Percentiles rank a stretch among this genome's conserved stretches.
These are phyloP conservation scores for Cephalopholis sonnerati DNA, from an alignment of 2,113 vertebrate genomes.

Conservation along the genomic window DNA sequence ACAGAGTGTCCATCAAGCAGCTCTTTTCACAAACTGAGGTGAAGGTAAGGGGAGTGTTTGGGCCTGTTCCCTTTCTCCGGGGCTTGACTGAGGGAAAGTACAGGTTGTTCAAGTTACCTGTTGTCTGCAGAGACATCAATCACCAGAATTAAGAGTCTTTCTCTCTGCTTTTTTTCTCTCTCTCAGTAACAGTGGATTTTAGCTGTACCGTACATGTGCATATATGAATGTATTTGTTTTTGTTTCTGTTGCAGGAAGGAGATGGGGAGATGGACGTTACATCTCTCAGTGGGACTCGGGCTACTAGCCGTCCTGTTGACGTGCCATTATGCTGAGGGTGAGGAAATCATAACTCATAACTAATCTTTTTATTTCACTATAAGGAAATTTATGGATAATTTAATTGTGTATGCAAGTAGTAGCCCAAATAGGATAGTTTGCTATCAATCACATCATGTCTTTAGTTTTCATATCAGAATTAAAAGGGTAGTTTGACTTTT, in stretches of 20 bases:
- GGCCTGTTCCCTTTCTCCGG: conserved; percentile 33
- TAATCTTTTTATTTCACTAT: background rate
- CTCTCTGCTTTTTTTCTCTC: background rate
- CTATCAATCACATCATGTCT: background rate
- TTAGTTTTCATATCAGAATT: background rate
- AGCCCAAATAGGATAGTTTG: background rate
- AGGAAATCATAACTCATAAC: background rate
- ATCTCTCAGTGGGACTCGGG: conserved; percentile 59
- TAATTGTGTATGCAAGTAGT: background rate
- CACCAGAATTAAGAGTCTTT: background rate
- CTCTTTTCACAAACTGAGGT: conserved; percentile 2
- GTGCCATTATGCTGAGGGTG: conserved; percentile 77
- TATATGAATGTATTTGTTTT: background rate
- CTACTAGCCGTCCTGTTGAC: conserved; percentile 67
- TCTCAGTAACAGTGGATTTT: background rate
- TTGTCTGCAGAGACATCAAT: background rate
- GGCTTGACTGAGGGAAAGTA: conserved; percentile 5
- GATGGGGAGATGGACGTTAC: conserved; percentile 76
- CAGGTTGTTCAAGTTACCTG: conserved; percentile 57
- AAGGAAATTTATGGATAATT: background rate
- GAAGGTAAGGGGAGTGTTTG: conserved; percentile 26
- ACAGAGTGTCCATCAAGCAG: background rate
- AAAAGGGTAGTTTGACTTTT: background rate
- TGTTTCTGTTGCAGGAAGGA: conserved; percentile 73
- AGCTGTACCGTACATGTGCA: background rate